Base-by-base conservation (phyloP, 2,113 vertebrate genomes). In the Heterotilapia buettikoferi region DNA sequence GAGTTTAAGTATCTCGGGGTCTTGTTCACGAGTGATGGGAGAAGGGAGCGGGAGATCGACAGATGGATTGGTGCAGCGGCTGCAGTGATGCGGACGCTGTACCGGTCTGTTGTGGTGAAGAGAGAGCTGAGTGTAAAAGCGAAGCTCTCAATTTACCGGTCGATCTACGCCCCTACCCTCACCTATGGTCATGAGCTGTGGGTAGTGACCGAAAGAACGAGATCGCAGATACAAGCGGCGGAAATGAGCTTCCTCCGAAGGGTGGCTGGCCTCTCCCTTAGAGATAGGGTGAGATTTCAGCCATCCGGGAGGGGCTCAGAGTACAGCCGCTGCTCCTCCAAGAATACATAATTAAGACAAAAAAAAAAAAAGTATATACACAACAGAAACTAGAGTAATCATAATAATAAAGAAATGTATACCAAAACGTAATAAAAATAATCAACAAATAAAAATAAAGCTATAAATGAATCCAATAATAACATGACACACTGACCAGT, bases 401-500 rank as follows among this genome's bases (percentile, higher is more conserved):
- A n/a, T n/a, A n/a, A n/a, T n/a, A 54, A 54, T 56, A 56, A 54
- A 24, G 6, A 54, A 54, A 56, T 24, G 2, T 24, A 24, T 24
- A 13, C 53, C 24, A 56, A 56, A 24, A 24, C 2, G 2, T 56
- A 56, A 56, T 24, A 24, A 56, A 57, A 54, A 4, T 19, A 52
- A 54, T 21, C n/a, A 59, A 59, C 26, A 14, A 29, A 59, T 29
- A 59, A 8, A 59, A 29, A 16, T 57, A 26, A 26, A 56, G 19
- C n/a, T 7, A 4, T 54, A 24, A 57, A 57, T 57, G 2, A 57
- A 26, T 3, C 24, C 4, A 57, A 26, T 26, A 57, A 26, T 5
- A 57, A 56, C 11, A 4, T 0, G 21, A 57, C 57, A 57, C 24
- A 97, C 98, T 96, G 95, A 99, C 98, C 97, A 99, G 96, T 50